Conservation (phyloP, 2,888 invertebrate genomes). For the Syrista parreyssii region DNA sequence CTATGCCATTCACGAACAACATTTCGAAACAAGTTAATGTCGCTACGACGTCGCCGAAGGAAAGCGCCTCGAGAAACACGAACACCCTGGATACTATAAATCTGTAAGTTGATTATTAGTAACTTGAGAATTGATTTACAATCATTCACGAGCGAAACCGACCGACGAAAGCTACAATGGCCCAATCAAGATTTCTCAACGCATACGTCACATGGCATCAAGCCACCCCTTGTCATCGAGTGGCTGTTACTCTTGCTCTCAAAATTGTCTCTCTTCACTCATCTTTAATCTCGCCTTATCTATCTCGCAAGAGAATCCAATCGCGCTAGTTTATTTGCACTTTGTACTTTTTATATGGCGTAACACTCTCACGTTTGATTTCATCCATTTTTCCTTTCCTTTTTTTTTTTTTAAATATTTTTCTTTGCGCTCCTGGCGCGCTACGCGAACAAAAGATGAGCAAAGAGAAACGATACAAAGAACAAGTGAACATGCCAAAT, state of each 20-base stretch:
- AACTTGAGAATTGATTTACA: neutral
- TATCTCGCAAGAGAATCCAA: neutral
- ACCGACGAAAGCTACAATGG: neutral
- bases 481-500: neutral
- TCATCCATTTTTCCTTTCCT: no score
- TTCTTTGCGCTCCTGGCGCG: neutral
- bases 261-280: neutral
- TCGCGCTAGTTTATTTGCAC: neutral
- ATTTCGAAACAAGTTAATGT: constrained; percentile 58
- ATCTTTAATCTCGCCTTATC: neutral
- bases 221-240: neutral
- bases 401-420: neutral
- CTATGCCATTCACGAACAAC: constrained; percentile 69
- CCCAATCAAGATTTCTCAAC: neutral
- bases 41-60: constrained; percentile 61
- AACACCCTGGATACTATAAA: constrained; percentile 60
- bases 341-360: neutral
- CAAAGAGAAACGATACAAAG: neutral
- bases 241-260: neutral
- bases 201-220: neutral
- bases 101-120: constrained; percentile 44
- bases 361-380: neutral
- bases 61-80: constrained; percentile 55
- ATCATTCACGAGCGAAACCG: neutral
- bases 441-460: neutral